A percentile compares a stretch with the other conserved stretches of the same genome.
Conservation (phyloP, 2,797 vertebrate species). For the Cossypha heuglini region DNA sequence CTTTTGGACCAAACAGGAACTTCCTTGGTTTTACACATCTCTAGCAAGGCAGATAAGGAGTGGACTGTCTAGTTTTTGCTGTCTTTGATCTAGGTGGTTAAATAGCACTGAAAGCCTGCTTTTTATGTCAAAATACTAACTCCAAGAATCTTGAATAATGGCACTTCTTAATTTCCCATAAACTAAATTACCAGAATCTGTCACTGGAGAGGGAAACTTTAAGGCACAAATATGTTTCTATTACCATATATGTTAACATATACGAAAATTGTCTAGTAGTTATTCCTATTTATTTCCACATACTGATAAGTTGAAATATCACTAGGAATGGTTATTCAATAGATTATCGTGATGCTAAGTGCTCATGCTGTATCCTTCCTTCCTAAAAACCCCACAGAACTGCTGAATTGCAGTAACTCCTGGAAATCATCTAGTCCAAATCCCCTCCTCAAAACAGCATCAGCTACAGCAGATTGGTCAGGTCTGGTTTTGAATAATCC, state of each 20-base stretch:
- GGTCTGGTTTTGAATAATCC: background rate
- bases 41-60: background rate
- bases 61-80: background rate
- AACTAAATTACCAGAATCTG: background rate
- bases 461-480: background rate
- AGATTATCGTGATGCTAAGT: background rate
- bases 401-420: background rate
- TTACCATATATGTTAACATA: background rate
- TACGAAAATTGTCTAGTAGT: background rate
- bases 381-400: background rate
- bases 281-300: background rate
- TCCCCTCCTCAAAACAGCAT: background rate
- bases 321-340: background rate
- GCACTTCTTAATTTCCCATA: background rate
- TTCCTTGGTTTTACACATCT: background rate
- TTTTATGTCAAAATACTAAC: background rate
- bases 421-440: background rate
- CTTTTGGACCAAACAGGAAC: background rate
- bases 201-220: background rate
- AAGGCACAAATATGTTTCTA: background rate
- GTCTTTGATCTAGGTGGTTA: background rate
- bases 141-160: background rate
- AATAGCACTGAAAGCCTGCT: background rate
- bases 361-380: background rate
- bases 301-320: background rate